Conservation (phyloP, 2,113 vertebrate genomes). For the Trogon melanurus region DNA sequence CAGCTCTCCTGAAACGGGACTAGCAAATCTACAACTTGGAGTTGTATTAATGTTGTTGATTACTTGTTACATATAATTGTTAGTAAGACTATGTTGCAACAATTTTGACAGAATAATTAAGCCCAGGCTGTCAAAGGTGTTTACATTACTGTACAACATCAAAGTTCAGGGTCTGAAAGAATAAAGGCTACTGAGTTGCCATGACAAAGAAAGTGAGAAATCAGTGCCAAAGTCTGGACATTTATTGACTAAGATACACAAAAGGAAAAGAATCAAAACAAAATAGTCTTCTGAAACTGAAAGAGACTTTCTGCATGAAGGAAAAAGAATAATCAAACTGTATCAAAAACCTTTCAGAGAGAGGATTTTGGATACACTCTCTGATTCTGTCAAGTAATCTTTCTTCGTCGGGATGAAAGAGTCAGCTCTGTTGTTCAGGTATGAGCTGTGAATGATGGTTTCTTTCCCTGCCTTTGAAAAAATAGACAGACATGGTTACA, state of each 20-base stretch:
- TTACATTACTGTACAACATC: not conserved
- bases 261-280: constrained; percentile 48
- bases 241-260: constrained; percentile 46
- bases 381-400: constrained; percentile 50
- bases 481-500: constrained; percentile 20
- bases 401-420: constrained; percentile 43
- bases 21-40: not conserved
- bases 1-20: not conserved
- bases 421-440: constrained; percentile 55
- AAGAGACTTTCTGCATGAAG: constrained; percentile 26
- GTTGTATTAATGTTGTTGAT: not conserved
- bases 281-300: constrained; percentile 53
- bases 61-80: not conserved
- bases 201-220: constrained; percentile 21
- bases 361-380: constrained; percentile 45
- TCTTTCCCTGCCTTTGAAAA: constrained; percentile 50
- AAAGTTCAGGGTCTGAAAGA: not conserved
- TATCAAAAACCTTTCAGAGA: constrained; percentile 6
- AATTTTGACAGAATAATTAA: not conserved
- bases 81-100: not conserved
- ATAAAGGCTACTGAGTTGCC: not conserved
- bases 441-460: constrained; percentile 45
- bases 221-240: not conserved
- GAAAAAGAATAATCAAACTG: constrained; percentile 45
- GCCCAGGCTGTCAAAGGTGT: not conserved